Base-by-base conservation (phyloP, 2,113 vertebrate species). In the Pelusios castaneus region DNA sequence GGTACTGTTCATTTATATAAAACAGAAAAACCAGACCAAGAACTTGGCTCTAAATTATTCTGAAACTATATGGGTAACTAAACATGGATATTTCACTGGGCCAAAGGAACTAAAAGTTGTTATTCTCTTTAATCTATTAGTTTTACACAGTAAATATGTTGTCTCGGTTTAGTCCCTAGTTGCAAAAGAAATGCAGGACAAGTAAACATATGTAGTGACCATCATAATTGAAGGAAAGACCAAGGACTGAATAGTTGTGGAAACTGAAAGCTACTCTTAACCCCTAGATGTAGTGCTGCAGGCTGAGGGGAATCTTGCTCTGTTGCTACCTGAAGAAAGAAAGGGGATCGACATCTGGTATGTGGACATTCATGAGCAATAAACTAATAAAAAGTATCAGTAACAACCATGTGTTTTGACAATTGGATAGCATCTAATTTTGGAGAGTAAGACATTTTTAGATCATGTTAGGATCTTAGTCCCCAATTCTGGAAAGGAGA, bases 1-100 rank as follows among this genome's bases (percentile, higher is more conserved):
- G 88, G 87, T 93, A 87, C 93, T 84, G 76, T 97, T 97, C 82
- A 49, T 92, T 94, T 96, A 86, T 81, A 93, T 86, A 90, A 96
- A 92, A 93, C 70, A 94, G 79, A 89, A 91, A 93, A 21, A 94
- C 58, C 89, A 51, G 54, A 47, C 55, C 52, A 90, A 91, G 43
- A 80, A 77, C 75, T 96, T 80, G 77, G 80, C 91, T 87, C 92
- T 63, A 84, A 79, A 60, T 90, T 0, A 49, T 88, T 93, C 82
- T 81, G 58, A 60, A 85, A 79, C 8, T 80, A 91, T 80, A 92
- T 85, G 88, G 81, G 47, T 70, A 84, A 41, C 41, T 51, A 22
- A 11, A 45, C 51, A 76, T 89, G 55, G 60, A 51, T 47, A n/a
- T 19, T 78, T 60, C 5, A 34, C 56, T 60, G 1, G 12, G 82